Evolutionary conservation across 2,797 vertebrate species (phyloP).

Genomic region (Taeniopygia guttata): DNA sequence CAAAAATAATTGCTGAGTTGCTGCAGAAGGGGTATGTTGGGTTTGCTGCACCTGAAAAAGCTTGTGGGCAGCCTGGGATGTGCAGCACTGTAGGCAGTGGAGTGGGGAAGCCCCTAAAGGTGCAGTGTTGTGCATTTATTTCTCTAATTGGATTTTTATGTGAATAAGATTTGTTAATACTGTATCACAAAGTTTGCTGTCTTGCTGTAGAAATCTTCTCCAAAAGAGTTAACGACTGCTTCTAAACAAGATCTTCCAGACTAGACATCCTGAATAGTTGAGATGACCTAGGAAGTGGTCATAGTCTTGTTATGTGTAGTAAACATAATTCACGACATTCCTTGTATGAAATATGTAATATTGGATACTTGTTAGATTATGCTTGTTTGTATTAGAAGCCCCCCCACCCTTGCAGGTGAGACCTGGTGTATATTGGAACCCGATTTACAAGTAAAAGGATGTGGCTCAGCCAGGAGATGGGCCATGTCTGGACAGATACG

Average conservation of each 20-base stretch:
- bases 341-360: too few species aligned
- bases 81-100: rapidly evolving
- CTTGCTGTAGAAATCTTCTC: neutral
- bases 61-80: neutral
- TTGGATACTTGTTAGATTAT: too few species aligned
- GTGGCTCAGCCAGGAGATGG: too few species aligned
- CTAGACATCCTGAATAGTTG: neutral
- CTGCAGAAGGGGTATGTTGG: neutral
- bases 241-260: neutral
- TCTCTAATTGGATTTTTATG: neutral
- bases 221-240: neutral
- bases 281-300: neutral
- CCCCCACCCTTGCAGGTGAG: too few species aligned
- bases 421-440: too few species aligned
- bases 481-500: too few species aligned
- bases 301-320: too few species aligned
- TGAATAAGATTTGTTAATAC: neutral
- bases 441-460: too few species aligned
- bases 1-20: neutral
- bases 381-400: too few species aligned
- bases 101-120: neutral
- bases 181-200: neutral
- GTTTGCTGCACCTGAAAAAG: neutral
- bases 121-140: neutral
- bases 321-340: too few species aligned